Conservation (phyloP, 2,888 invertebrate species). For the Nasonia oneida region DNA sequence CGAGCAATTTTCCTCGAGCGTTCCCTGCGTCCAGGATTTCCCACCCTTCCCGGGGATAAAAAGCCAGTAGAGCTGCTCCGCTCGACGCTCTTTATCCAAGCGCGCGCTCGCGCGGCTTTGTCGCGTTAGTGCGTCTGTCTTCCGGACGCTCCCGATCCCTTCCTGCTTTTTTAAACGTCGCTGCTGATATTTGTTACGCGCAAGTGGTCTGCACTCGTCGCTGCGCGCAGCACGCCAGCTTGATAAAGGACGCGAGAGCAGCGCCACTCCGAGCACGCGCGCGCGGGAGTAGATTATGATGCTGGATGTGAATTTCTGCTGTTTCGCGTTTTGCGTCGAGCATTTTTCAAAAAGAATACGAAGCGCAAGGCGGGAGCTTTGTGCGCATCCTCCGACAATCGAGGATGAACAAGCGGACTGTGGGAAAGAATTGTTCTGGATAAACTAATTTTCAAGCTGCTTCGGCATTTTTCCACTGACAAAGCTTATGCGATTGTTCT, state of each 20-base stretch:
- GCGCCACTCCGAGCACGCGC: not conserved
- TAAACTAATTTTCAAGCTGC: not conserved
- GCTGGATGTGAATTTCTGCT: slow-evolving; percentile 23
- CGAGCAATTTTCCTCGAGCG: not conserved
- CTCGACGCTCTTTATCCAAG: not conserved
- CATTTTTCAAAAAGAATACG: slow-evolving; percentile 23
- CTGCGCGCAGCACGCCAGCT: not conserved
- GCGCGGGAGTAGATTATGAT: slow-evolving; percentile 21
- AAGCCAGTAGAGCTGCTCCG: not conserved
- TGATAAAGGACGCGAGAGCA: slow-evolving; percentile 21
- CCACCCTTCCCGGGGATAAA: not conserved
- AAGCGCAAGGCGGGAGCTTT: not conserved
- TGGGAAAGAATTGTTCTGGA: not conserved
- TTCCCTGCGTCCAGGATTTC: not conserved
- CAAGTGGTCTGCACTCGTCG: not conserved
- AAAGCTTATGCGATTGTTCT: too few relatives aligned
- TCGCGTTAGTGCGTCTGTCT: not conserved
- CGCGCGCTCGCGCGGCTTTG: not conserved
- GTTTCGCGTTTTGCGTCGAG: not conserved
- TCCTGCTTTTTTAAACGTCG: slow-evolving; percentile 21
- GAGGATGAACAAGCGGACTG: not conserved
- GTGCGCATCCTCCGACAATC: not conserved
- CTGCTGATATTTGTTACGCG: slow-evolving; percentile 16
- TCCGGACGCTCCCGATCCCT: not conserved
- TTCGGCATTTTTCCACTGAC: not conserved